These are phyloP conservation scores for Ennomos quercinarius DNA, from an alignment of 2,888 invertebrate species.

Conservation along the genomic window DNA sequence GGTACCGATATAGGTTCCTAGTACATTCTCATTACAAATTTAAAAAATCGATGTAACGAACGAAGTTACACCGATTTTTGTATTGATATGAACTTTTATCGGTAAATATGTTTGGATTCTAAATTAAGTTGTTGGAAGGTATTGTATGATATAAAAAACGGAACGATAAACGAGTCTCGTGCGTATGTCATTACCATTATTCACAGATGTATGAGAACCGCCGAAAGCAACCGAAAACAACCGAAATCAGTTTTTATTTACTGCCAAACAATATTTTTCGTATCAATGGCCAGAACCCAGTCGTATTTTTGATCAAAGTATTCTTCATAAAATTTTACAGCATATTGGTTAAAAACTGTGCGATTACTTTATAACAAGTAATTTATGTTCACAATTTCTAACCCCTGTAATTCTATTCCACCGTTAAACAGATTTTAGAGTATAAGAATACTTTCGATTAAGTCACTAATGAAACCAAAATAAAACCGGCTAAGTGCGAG, in stretches of 20 bases:
- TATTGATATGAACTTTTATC: too few species aligned
- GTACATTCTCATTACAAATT: too few species aligned
- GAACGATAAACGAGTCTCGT: slow-evolving; percentile 8
- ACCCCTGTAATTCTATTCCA: too few species aligned
- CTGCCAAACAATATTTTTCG: slow-evolving; percentile 6
- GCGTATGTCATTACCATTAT: slow-evolving; percentile 18
- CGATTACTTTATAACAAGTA: background rate
- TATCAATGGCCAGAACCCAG: slow-evolving; percentile 7
- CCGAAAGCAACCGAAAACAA: slow-evolving; percentile 10
- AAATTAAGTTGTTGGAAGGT: background rate
- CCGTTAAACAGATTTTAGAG: too few species aligned
- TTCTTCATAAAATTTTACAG: slow-evolving; percentile 48
- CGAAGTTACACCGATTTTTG: too few species aligned
- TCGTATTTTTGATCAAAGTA: slow-evolving; percentile 10
- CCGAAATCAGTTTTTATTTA: slow-evolving; percentile 13
- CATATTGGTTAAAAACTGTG: background rate
- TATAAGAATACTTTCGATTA: too few species aligned
- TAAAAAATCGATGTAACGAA: too few species aligned
- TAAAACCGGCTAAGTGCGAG: too few species aligned
- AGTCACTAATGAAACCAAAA: too few species aligned
- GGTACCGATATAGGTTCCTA: too few species aligned
- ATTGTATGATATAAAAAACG: slow-evolving; percentile 3
- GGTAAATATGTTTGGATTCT: background rate
- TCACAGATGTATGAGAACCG: slow-evolving; percentile 11
- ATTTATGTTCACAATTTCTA: too few species aligned